Conservation (phyloP, 2,797 vertebrate species). For the Microchirus variegatus region DNA sequence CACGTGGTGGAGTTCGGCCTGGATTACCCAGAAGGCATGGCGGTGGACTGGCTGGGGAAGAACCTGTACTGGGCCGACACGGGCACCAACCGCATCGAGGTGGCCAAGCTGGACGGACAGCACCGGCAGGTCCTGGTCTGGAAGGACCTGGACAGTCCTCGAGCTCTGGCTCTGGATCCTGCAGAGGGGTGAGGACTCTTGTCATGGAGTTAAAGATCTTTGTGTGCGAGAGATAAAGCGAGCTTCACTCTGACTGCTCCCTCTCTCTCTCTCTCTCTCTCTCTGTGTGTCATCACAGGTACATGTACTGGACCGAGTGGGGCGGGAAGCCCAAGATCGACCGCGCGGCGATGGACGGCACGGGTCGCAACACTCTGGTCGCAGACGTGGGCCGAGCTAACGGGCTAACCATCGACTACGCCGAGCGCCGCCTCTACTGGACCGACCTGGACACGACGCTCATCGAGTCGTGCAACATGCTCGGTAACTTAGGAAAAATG, state of each 20-base stretch:
- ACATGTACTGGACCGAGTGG: slow-evolving; percentile 99
- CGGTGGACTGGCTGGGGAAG: slow-evolving; percentile 98
- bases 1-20: slow-evolving; percentile 95
- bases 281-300: slow-evolving; percentile 77
- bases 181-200: slow-evolving; percentile 88
- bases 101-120: slow-evolving; percentile 94
- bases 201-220: neutral
- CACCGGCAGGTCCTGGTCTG: slow-evolving; percentile 97
- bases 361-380: slow-evolving; percentile 90
- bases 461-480: slow-evolving; percentile 98
- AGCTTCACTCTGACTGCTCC: neutral
- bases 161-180: slow-evolving; percentile 92
- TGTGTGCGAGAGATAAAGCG: neutral
- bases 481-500: too few relatives aligned
- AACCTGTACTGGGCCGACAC: slow-evolving; percentile 99
- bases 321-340: slow-evolving; percentile 97
- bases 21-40: slow-evolving; percentile 98
- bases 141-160: slow-evolving; percentile 96
- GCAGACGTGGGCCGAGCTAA: slow-evolving; percentile 95
- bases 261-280: too few relatives aligned
- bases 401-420: slow-evolving; percentile 96
- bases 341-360: slow-evolving; percentile 96
- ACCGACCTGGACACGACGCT: slow-evolving; percentile 96
- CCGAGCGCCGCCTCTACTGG: slow-evolving; percentile 96
- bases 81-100: slow-evolving; percentile 96